Percentiles rank a stretch among this genome's conserved stretches.
These are phyloP conservation scores for Spea hammondii DNA, from an alignment of 2,797 vertebrate genomes.

Conservation along the genomic window DNA sequence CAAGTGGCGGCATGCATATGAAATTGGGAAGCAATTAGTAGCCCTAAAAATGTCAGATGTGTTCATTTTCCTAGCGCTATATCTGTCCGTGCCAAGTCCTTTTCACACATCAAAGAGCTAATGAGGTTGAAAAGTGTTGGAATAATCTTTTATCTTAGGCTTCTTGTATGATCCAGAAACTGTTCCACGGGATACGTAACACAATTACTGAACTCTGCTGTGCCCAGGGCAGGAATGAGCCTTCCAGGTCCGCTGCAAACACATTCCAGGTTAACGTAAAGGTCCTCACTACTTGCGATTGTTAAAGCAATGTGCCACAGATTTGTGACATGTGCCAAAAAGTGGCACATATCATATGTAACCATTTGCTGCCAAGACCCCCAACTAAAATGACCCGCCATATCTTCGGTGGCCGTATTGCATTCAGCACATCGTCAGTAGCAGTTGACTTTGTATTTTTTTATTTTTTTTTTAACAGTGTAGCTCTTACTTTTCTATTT, in stretches of 20 bases:
- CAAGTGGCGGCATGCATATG: background rate
- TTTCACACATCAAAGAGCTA: conserved; percentile 26
- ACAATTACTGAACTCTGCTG: background rate
- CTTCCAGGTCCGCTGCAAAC: background rate
- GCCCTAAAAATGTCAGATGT: conserved; percentile 2
- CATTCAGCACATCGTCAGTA: too few relatives aligned
- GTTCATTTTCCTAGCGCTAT: background rate
- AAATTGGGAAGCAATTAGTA: conserved; percentile 13
- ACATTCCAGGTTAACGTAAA: too few relatives aligned
- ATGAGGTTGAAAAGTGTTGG: conserved; percentile 18
- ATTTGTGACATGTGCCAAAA: too few relatives aligned
- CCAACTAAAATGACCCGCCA: too few relatives aligned
- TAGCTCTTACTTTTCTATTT: too few relatives aligned
- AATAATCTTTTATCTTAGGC: conserved; percentile 7
- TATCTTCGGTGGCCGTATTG: too few relatives aligned
- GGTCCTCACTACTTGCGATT: too few relatives aligned
- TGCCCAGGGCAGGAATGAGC: background rate
- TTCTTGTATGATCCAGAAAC: conserved; percentile 7
- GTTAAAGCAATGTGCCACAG: too few relatives aligned
- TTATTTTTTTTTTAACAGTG: too few relatives aligned
- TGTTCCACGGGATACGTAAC: background rate
- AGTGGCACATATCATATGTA: too few relatives aligned
- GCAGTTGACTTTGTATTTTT: too few relatives aligned
- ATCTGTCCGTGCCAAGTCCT: background rate
- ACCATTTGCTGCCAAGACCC: too few relatives aligned